These are phyloP conservation scores for Stenodema calcarata DNA, from an alignment of 2,888 invertebrate genomes.

Conservation along the genomic window DNA sequence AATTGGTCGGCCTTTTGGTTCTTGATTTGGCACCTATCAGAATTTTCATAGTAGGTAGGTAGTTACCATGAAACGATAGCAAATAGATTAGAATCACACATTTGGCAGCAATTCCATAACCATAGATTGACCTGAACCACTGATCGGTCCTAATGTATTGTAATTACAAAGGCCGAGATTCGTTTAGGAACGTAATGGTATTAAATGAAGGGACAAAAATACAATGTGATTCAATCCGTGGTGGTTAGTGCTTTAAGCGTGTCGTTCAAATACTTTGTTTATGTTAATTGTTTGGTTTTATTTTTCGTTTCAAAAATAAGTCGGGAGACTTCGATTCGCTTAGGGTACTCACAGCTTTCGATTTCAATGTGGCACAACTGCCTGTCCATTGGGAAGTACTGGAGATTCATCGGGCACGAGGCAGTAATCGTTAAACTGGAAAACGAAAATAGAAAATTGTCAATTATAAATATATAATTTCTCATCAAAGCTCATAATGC, in stretches of 20 bases:
- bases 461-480: too few species aligned
- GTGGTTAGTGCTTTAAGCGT: slow-evolving; percentile 45
- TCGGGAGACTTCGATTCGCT: background rate
- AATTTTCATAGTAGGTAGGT: too few species aligned
- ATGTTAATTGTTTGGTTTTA: background rate
- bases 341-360: slow-evolving; percentile 92
- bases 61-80: too few species aligned
- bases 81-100: too few species aligned
- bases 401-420: slow-evolving; percentile 94
- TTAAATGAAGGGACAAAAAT: background rate
- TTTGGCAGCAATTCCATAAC: too few species aligned
- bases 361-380: slow-evolving; percentile 94
- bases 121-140: too few species aligned
- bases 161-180: too few species aligned
- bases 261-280: slow-evolving; percentile 32
- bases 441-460: slow-evolving; percentile 56
- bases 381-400: slow-evolving; percentile 96
- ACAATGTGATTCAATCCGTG: slow-evolving; percentile 24
- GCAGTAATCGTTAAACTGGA: slow-evolving; percentile 91
- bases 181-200: too few species aligned
- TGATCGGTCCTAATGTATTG: too few species aligned
- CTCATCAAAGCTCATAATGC: too few species aligned
- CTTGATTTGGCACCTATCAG: too few species aligned
- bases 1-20: too few species aligned
- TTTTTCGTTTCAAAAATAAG: background rate